Evolutionary conservation across 2,797 vertebrate species (phyloP).

Genomic region (Propithecus perrieri): DNA sequence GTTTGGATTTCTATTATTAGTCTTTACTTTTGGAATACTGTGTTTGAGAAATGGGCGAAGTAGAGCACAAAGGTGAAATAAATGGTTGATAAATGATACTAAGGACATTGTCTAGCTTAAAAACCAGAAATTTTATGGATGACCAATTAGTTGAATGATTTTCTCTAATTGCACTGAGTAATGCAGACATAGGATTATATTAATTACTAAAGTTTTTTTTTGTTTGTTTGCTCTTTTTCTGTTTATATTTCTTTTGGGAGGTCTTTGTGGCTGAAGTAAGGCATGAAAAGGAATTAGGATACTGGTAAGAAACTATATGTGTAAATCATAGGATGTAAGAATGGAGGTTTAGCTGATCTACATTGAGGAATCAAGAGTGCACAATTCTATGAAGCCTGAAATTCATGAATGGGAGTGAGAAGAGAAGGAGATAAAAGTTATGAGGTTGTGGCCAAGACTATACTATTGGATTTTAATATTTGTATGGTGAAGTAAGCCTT

Average conservation of each 20-base stretch:
- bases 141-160: not conserved
- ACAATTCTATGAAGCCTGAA: not conserved
- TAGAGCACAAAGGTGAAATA: not conserved
- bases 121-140: not conserved
- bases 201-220: accelerated
- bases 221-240: not conserved
- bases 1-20: not conserved
- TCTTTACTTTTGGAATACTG: not conserved
- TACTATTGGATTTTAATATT: not conserved
- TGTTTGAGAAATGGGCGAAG: not conserved
- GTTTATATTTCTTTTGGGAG: not conserved
- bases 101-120: not conserved
- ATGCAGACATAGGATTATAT: not conserved
- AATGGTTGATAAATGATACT: not conserved
- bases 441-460: not conserved
- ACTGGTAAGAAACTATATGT: not conserved
- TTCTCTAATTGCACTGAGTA: not conserved
- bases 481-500: not conserved
- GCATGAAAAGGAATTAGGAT: not conserved
- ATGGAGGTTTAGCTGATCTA: not conserved
- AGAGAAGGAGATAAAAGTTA: not conserved
- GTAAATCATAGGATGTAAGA: not conserved
- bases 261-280: not conserved
- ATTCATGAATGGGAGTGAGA: not conserved
- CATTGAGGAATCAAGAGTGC: not conserved